A percentile compares a stretch with the other conserved stretches of the same genome.
These are phyloP conservation scores for Paragorgia papillata DNA, from an alignment of 92 coral and sea anemone species.

Conservation along the genomic window DNA sequence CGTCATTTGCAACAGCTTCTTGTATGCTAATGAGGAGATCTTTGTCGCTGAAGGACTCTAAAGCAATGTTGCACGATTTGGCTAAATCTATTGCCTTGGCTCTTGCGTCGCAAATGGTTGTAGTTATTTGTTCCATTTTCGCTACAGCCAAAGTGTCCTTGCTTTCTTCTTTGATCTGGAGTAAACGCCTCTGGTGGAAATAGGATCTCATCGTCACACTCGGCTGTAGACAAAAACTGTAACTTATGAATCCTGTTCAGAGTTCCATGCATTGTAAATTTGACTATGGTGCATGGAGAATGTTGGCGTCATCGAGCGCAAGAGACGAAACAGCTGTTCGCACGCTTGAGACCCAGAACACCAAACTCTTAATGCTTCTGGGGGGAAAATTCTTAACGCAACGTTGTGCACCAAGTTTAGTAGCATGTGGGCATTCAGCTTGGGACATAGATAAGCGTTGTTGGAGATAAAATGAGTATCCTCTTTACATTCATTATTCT, in stretches of 20 bases:
- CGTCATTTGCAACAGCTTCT: too few species aligned
- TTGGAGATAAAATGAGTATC: conserved; percentile 8
- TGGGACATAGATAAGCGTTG: conserved; percentile 23
- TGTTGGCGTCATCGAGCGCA: conserved; percentile 20
- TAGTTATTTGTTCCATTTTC: too few species aligned
- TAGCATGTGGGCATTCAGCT: conserved; percentile 26
- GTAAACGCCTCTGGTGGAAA: conserved; percentile 21
- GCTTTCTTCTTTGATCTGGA: conserved; percentile 23
- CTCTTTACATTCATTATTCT: conserved; percentile 1
- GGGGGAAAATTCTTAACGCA: conserved; percentile 1
- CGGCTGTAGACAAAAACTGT: conserved; percentile 22
- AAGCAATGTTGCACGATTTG: too few species aligned
- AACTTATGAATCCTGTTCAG: conserved; percentile 16
- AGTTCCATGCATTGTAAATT: conserved; percentile 16
- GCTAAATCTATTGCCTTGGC: too few species aligned
- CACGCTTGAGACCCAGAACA: conserved; percentile 30
- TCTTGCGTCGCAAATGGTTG: too few species aligned
- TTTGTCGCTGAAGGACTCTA: too few species aligned
- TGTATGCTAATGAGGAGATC: too few species aligned
- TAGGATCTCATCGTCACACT: conserved; percentile 27
- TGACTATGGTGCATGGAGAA: conserved; percentile 14
- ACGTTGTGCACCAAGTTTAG: conserved; percentile 26
- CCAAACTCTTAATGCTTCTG: conserved; percentile 22
- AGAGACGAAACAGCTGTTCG: conserved; percentile 22
- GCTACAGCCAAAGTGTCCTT: too few species aligned